phyloP scores from a whole-genome alignment of 2,113 vertebrate species.

The Phocoena sinus region DNA sequence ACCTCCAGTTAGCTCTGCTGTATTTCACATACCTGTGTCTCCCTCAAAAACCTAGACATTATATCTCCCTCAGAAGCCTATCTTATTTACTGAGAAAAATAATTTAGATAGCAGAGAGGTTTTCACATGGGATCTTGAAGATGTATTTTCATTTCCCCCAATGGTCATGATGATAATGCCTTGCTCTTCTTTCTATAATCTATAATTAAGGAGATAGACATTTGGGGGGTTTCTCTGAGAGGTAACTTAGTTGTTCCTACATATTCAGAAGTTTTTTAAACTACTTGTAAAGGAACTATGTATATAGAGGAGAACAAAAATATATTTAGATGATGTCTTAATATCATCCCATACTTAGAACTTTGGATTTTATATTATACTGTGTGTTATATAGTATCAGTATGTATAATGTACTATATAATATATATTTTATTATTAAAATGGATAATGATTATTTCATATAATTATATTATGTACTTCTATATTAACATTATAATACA shows the following conservation, averaged over 20 bases:
- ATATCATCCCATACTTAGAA: background rate
- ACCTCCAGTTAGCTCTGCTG: background rate
- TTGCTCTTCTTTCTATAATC: background rate
- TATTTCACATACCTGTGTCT: background rate
- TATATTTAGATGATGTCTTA: background rate
- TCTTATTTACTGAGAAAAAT: background rate
- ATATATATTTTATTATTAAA: background rate
- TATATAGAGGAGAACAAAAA: background rate
- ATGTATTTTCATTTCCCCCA: background rate
- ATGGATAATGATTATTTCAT: background rate
- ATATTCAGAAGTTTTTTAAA: background rate
- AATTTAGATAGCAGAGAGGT: background rate
- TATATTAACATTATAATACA: background rate
- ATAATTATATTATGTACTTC: background rate
- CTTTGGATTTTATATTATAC: background rate
- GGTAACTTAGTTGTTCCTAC: background rate
- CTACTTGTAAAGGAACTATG: background rate
- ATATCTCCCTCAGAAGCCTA: background rate
- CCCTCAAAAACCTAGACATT: background rate
- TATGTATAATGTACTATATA: background rate
- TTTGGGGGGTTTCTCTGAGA: background rate
- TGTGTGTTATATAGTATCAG: background rate
- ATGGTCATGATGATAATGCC: background rate
- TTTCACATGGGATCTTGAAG: background rate
- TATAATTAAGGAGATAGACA: background rate